A percentile compares a stretch with the other conserved stretches of the same genome.
These are phyloP conservation scores for Dicentrarchus labrax DNA, from an alignment of 2,113 vertebrate genomes.

Conservation along the genomic window DNA sequence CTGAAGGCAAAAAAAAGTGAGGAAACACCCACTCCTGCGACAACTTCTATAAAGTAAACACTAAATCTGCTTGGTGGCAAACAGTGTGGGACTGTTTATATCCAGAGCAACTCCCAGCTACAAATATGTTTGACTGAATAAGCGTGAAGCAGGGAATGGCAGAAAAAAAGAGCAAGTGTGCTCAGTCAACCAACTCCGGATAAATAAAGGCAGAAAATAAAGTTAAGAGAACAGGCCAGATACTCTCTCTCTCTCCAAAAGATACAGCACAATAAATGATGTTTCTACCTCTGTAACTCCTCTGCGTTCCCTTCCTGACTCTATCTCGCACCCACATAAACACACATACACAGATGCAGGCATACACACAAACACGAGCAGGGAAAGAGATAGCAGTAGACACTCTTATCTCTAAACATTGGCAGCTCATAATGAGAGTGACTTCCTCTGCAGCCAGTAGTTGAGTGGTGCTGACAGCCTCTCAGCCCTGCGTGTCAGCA, in stretches of 20 bases:
- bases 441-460: slow-evolving; percentile 67
- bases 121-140: slow-evolving; percentile 36
- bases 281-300: slow-evolving; percentile 53
- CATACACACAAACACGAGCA: slow-evolving; percentile 19
- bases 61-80: slow-evolving; percentile 28
- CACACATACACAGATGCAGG: slow-evolving; percentile 14
- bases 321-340: neutral
- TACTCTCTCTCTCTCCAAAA: slow-evolving; percentile 19
- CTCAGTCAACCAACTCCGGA: slow-evolving; percentile 53
- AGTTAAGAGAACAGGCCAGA: slow-evolving; percentile 34
- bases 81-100: slow-evolving; percentile 12
- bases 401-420: slow-evolving; percentile 63
- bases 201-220: slow-evolving; percentile 53
- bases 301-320: slow-evolving; percentile 31
- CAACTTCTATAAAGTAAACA: slow-evolving; percentile 21
- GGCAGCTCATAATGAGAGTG: slow-evolving; percentile 68
- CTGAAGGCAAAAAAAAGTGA: neutral
- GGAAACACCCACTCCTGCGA: slow-evolving; percentile 9
- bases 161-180: neutral
- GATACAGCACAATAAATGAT: slow-evolving; percentile 51
- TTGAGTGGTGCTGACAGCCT: slow-evolving; percentile 64
- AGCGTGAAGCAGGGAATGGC: slow-evolving; percentile 24
- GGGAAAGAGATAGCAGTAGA: slow-evolving; percentile 24
- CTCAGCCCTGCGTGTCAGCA: slow-evolving; percentile 49
- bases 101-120: slow-evolving; percentile 17